These are phyloP conservation scores for Prionchulus punctatus DNA, from an alignment of 2,888 invertebrate species.

Conservation along the genomic window DNA sequence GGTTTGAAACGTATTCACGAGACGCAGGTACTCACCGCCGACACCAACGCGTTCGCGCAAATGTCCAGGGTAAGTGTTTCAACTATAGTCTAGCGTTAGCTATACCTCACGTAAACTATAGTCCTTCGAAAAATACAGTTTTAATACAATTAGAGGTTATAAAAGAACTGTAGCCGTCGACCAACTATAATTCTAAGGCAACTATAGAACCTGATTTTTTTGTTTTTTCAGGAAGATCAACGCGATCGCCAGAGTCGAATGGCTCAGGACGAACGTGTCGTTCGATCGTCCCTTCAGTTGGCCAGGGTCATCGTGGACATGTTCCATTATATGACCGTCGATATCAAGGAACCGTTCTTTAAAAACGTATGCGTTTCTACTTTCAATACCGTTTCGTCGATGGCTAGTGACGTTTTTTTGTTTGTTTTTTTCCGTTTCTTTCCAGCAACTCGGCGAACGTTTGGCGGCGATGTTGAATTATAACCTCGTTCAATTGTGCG, in stretches of 20 bases:
- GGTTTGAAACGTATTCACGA: slow-evolving; percentile 54
- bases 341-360: slow-evolving; percentile 88
- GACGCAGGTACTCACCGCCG: slow-evolving; percentile 66
- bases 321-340: slow-evolving; percentile 68
- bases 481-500: slow-evolving; percentile 86
- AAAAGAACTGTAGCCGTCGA: too few relatives aligned
- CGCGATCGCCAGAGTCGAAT: slow-evolving; percentile 32
- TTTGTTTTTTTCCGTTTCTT: too few relatives aligned
- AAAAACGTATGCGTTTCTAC: too few relatives aligned
- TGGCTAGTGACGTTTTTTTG: too few relatives aligned
- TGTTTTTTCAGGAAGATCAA: slow-evolving; percentile 25
- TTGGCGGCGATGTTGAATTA: slow-evolving; percentile 53
- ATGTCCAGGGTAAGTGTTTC: slow-evolving; percentile 40
- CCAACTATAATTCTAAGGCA: too few relatives aligned
- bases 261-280: slow-evolving; percentile 34
- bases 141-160: too few relatives aligned
- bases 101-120: too few relatives aligned
- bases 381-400: background rate
- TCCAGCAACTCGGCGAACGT: slow-evolving; percentile 59
- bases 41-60: slow-evolving; percentile 49
- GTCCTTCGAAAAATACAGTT: too few relatives aligned
- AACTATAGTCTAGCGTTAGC: too few relatives aligned
- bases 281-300: slow-evolving; percentile 44
- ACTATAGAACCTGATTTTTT: slow-evolving; percentile 1
- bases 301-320: slow-evolving; percentile 92